Evolutionary conservation across 2,888 invertebrate genomes (phyloP), one percentile per base, ranked within the genome.

Genomic region (Cheiracanthium punctorium): DNA sequence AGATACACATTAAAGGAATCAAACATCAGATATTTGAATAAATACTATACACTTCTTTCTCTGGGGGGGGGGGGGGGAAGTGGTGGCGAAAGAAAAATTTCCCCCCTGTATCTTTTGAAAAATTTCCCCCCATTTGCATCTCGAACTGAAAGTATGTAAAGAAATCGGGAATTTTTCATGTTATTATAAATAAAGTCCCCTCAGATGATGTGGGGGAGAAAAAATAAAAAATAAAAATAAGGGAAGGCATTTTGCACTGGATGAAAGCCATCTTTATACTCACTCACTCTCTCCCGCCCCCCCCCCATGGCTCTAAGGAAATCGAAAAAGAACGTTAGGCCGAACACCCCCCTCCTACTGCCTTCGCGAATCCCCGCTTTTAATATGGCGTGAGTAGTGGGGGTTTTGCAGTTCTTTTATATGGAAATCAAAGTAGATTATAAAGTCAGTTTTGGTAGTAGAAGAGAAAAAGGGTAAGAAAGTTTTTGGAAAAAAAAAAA

Each of bases 371-470:
- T 24, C 24, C 58, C 24, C 4, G 24, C 24, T 17, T 58, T 58
- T 24, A 58, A 58, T 58, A 24, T 58, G 58, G 58, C 12, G 37
- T 10, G 4, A 43, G 43, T 52, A 41, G 32, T 29, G 72, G 29
- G 30, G 82, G 76, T 82, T n/a, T n/a, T n/a, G 77, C 76, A 84
- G 79, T 84, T 79, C 84, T 84, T 84, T 84, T 84, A 79, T 79
- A 84, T 84, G 84, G 77, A 84, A 84, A 84, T 84, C 77, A 79
- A 84, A 84, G 73, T 41, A 79, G 73, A 74, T 84, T 69, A 84
- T 79, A 43, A 77, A 74, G 73, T 58, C 58, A 58, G 24, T 58
- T 58, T 24, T 5, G 58, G 20, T 17, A 24, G 4, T 24, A 5
- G 24, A 58, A 58, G 24, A 24, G 41, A 17, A 43, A 28, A 28